These are phyloP conservation scores for Geotria australis DNA, from an alignment of 2,797 vertebrate species.

Conservation along the genomic window DNA sequence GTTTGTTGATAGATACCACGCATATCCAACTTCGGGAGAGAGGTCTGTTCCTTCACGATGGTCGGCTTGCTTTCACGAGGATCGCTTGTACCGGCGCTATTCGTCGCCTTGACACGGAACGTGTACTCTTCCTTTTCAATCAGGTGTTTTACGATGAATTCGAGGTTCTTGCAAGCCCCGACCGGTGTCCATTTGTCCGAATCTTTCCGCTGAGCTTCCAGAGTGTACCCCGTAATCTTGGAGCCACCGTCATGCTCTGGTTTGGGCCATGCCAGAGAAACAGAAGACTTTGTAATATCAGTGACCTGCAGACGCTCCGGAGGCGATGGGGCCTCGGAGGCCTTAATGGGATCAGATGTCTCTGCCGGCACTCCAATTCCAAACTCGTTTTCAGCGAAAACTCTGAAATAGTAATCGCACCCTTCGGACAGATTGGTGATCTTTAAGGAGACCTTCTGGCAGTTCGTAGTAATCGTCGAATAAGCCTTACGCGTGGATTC, in stretches of 20 bases:
- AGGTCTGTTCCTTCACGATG: slow-evolving; percentile 49
- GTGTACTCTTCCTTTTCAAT: slow-evolving; percentile 83
- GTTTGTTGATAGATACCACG: slow-evolving; percentile 60
- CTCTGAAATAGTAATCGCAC: slow-evolving; percentile 91
- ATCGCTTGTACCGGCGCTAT: slow-evolving; percentile 57
- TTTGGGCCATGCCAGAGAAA: slow-evolving; percentile 77
- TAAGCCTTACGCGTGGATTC: slow-evolving; percentile 94
- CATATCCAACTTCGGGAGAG: slow-evolving; percentile 65
- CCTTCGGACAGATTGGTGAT: slow-evolving; percentile 54
- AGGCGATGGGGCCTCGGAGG: slow-evolving; percentile 59
- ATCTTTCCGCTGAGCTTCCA: slow-evolving; percentile 85
- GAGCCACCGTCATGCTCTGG: slow-evolving; percentile 81
- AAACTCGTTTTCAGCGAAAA: slow-evolving; percentile 82
- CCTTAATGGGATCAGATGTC: slow-evolving; percentile 60
- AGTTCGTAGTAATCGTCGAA: slow-evolving; percentile 45
- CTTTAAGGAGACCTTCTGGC: slow-evolving; percentile 42
- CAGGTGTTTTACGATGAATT: slow-evolving; percentile 57
- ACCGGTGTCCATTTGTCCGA: slow-evolving; percentile 70
- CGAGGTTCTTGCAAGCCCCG: slow-evolving; percentile 50
- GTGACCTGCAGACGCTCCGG: slow-evolving; percentile 68
- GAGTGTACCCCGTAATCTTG: slow-evolving; percentile 75
- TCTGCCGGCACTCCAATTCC: slow-evolving; percentile 73
- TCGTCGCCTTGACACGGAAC: slow-evolving; percentile 88
- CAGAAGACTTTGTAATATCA: slow-evolving; percentile 55
- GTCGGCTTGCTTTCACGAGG: slow-evolving; percentile 61